Base-by-base conservation (phyloP, 2,888 invertebrate species). In the Drosophila atripex region DNA sequence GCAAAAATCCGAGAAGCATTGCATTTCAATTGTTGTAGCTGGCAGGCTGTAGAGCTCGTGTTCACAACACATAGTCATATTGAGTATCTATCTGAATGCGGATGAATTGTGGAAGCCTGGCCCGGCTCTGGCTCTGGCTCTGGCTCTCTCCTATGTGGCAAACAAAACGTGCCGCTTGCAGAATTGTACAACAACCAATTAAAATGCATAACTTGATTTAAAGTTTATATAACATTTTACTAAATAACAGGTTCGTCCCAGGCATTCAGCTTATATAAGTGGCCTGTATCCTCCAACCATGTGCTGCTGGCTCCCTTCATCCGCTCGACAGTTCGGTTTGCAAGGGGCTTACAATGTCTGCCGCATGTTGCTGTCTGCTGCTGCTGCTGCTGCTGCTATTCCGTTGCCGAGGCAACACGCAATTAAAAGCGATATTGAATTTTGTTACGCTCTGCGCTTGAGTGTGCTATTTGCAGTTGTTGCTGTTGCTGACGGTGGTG, bases 121-220 rank as follows among this genome's bases (percentile, higher is more conserved):
- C 21, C 25, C n/a, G 35, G 35, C 12, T 35, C 45, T 55, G 50
- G 64, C 73, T 73, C 73, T 57, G 47, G 1, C 28, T 0, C 9
- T 25, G 28, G 71, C 61, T 71, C 56, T 72, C 68, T 58, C 54
- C 58, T 78, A 80, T 87, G 70, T 76, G 85, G 80, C 85, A 84
- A 86, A 86, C 85, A 86, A 84, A 85, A 86, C 87, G 87, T 86
- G 87, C 76, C 76, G 82, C 85, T 82, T 80, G 75, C 71, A 74
- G 58, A 84, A 85, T 87, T 87, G 83, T 83, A 79, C 86, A 84
- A 84, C 83, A 84, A 86, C 84, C 88, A 85, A 85, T 85, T 85
- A 88, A 85, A 85, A 88, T 85, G 84, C 88, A 88, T 85, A 85
- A 88, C 84, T 85, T 80, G 84, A 86, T 85, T 85, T 88, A 88